phyloP scores from a whole-genome alignment of 2,113 vertebrate genomes.

The Andinoacara biseriatus region DNA sequence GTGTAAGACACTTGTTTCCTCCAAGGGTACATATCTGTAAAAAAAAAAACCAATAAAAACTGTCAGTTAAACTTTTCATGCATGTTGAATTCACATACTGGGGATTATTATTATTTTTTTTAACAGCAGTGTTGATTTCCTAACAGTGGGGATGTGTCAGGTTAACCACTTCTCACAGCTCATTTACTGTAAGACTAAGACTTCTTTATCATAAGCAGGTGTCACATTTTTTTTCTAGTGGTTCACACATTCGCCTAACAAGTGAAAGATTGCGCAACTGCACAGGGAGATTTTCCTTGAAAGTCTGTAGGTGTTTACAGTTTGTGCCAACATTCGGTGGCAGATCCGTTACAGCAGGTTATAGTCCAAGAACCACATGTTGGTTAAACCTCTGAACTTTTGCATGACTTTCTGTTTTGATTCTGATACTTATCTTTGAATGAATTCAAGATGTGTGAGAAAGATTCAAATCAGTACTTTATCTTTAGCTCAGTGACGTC shows the following conservation, averaged over 20 bases:
- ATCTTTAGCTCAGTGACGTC: too few species aligned
- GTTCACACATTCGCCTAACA: not conserved
- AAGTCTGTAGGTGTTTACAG: not conserved
- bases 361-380: not conserved
- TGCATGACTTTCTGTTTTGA: too few species aligned
- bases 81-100: not conserved
- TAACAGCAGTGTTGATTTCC: rapidly evolving
- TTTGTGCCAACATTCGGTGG: not conserved
- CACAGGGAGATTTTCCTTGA: not conserved
- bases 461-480: too few species aligned
- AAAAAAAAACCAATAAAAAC: rapidly evolving
- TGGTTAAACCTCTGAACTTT: too few species aligned
- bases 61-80: not conserved
- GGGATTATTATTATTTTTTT: too few species aligned
- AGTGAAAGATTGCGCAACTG: not conserved
- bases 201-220: not conserved
- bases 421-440: too few species aligned
- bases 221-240: not conserved
- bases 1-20: not conserved
- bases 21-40: not conserved
- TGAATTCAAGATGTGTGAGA: too few species aligned
- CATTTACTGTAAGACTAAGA: not conserved
- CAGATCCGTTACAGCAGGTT: not conserved
- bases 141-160: not conserved
- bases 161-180: not conserved